Evolutionary conservation across 2,113 vertebrate species (phyloP), one percentile per base, ranked within the genome.

Genomic region (Nasalis larvatus): DNA sequence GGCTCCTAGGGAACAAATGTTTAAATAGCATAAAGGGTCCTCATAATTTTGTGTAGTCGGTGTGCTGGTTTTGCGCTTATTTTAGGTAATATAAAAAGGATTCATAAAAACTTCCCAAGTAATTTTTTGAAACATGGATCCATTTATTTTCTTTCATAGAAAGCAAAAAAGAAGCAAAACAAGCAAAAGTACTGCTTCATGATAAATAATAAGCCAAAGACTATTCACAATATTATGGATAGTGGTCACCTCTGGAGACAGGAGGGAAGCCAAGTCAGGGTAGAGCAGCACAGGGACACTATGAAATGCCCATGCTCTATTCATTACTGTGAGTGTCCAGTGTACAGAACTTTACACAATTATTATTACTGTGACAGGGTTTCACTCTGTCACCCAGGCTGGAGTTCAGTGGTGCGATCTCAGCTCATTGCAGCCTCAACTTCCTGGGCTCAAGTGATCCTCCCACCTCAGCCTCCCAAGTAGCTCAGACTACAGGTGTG

Each of bases 1-100:
- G 4, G 47, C 40, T 94, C 86, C 84, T 86, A 54, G 35, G 60
- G 52, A 66, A 49, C 23, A 74, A 68, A 81, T 68, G 27, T 52
- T 78, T 42, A 78, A 92, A 52, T 11, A 58, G 14, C 37, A 4
- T 54, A 71, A 82, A 89, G 20, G 35, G 47, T 73, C 52, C 37
- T 63, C 40, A 42, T 76, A 73, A 73, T 74, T 78, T 40, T 84
- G 80, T 52, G 68, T 16, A 40, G 27, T 35, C 63, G 21, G 10
- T 80, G 1, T 42, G 25, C 17, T 93, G n/a, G 25, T 60, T 92
- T 83, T 86, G 78, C 4, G 77, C 4, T 47, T 89, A 82, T 27
- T 92, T 95, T 77, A 89, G 78, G 42, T 40, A 81, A 92, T 25
- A 69, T n/a, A 32, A 84, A 92, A 92, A 71, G 37, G 21, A 83